Evolutionary conservation across 2,797 vertebrate species (phyloP).

Genomic region (Gadopsis bispinosus): DNA sequence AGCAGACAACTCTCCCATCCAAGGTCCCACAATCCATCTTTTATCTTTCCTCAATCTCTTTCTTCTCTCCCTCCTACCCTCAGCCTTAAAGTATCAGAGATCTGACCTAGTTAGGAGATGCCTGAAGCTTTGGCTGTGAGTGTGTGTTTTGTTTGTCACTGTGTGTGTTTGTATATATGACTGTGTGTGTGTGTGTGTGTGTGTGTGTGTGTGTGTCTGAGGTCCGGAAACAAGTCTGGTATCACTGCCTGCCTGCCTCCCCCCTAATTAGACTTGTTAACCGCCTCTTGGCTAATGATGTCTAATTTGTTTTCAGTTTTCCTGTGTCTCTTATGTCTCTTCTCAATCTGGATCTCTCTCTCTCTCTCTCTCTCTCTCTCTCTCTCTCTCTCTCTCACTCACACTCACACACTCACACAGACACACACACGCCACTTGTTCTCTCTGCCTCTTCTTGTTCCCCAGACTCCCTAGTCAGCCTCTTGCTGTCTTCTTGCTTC

Average conservation of each 20-base stretch:
- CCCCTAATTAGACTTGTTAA: slow-evolving; percentile 80
- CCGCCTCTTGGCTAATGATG: slow-evolving; percentile 78
- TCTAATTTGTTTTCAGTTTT: slow-evolving; percentile 81
- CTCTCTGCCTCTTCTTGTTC: slow-evolving; percentile 40
- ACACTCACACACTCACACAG: slow-evolving; percentile 11
- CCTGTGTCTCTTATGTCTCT: slow-evolving; percentile 67
- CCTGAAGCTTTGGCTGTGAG: slow-evolving; percentile 64
- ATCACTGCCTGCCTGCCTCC: slow-evolving; percentile 72
- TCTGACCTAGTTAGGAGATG: slow-evolving; percentile 81
- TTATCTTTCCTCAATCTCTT: slow-evolving; percentile 73
- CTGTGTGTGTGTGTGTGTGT: slow-evolving; percentile 31
- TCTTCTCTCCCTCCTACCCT: slow-evolving; percentile 59
- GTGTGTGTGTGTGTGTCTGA: slow-evolving; percentile 51
- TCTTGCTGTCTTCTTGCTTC: slow-evolving; percentile 43
- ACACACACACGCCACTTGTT: slow-evolving; percentile 21
- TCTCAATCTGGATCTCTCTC: slow-evolving; percentile 63
- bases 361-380: slow-evolving; percentile 34
- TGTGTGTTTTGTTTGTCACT: slow-evolving; percentile 51
- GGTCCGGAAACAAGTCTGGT: slow-evolving; percentile 73
- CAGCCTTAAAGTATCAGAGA: slow-evolving; percentile 74
- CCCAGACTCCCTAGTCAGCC: slow-evolving; percentile 44
- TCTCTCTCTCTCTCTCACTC: slow-evolving; percentile 33
- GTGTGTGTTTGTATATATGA: slow-evolving; percentile 23
- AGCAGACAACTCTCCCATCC: slow-evolving; percentile 65
- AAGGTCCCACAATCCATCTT: slow-evolving; percentile 65